These are phyloP conservation scores for Troglohyphantes excavatus DNA, from an alignment of 2,888 invertebrate species.

Conservation along the genomic window DNA sequence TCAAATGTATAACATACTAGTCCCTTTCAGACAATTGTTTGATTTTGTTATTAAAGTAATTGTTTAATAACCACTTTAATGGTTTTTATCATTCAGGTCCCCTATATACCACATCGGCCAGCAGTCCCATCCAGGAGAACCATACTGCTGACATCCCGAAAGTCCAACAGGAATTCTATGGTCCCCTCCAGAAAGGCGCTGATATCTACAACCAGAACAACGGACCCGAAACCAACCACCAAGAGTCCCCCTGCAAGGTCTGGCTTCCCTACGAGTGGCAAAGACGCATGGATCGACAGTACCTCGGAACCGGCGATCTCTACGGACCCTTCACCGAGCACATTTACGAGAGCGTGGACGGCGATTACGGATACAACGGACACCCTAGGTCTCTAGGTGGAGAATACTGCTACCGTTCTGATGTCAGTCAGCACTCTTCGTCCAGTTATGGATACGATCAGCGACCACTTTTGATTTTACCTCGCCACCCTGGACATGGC, in stretches of 20 bases:
- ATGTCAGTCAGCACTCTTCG: slow-evolving; percentile 79
- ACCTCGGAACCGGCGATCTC: slow-evolving; percentile 71
- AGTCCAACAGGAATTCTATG: slow-evolving; percentile 65
- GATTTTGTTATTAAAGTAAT: no score
- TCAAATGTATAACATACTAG: no score
- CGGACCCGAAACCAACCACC: slow-evolving; percentile 47
- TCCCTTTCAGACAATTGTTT: no score
- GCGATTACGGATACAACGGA: slow-evolving; percentile 77
- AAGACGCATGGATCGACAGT: slow-evolving; percentile 73
- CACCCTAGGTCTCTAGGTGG: slow-evolving; percentile 70
- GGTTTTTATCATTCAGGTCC: slow-evolving; percentile 56
- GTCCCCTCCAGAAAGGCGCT: slow-evolving; percentile 72
- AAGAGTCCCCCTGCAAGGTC: slow-evolving; percentile 75
- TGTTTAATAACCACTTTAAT: not conserved
- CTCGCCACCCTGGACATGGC: slow-evolving; percentile 61
- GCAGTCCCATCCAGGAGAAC: slow-evolving; percentile 74
- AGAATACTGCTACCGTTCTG: slow-evolving; percentile 78
- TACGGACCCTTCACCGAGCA: slow-evolving; percentile 82
- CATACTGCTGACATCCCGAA: slow-evolving; percentile 72
- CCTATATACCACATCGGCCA: slow-evolving; percentile 78
- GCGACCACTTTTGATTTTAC: slow-evolving; percentile 77
- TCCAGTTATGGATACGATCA: slow-evolving; percentile 80
- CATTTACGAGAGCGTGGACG: slow-evolving; percentile 80
- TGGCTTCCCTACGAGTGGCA: slow-evolving; percentile 77
- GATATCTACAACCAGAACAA: slow-evolving; percentile 63